phyloP scores from a whole-genome alignment of 2,797 vertebrate species.

The Phataginus tetradactyla region DNA sequence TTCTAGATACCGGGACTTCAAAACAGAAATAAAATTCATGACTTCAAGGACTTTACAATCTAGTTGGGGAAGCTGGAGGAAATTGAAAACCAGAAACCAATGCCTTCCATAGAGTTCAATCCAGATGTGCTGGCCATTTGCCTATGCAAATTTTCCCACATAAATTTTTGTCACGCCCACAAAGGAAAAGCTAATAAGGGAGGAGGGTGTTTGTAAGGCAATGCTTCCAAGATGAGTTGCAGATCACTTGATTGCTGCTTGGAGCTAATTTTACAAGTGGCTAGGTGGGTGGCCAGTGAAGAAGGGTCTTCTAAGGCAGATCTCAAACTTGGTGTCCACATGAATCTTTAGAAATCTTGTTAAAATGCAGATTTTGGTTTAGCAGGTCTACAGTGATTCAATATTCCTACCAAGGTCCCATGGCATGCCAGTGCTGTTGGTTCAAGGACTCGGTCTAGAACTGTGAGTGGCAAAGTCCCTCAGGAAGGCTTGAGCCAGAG shows the following conservation, averaged over 20 bases:
- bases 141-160: neutral
- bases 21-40: neutral
- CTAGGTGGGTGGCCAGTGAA: neutral
- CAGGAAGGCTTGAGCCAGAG: neutral
- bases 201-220: neutral
- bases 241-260: neutral
- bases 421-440: neutral
- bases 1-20: neutral
- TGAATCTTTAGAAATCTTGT: neutral
- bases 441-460: neutral
- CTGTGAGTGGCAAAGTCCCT: neutral
- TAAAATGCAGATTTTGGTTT: neutral
- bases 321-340: neutral
- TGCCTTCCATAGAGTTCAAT: neutral
- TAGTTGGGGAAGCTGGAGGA: neutral
- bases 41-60: neutral
- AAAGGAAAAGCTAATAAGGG: neutral
- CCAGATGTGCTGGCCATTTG: neutral
- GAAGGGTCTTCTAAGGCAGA: neutral
- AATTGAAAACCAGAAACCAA: neutral
- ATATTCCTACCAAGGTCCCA: neutral
- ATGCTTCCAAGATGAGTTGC: neutral
- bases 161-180: neutral
- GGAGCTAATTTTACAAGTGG: neutral
- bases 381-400: neutral